phyloP scores from a whole-genome alignment of 2,797 vertebrate genomes.

The Pantherophis alleghaniensis region DNA sequence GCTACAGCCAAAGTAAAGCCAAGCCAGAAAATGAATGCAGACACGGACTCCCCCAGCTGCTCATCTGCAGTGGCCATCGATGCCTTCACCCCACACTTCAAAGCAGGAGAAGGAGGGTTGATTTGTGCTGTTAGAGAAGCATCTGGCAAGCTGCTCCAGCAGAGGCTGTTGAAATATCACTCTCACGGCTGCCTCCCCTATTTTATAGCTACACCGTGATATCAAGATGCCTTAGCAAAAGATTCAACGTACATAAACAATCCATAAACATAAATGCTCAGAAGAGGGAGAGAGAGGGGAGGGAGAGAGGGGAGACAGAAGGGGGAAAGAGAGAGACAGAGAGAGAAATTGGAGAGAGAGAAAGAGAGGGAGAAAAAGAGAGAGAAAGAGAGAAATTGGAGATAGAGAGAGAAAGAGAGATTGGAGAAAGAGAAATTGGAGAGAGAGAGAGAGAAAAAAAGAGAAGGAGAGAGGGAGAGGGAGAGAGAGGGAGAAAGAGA shows the following conservation, averaged over 20 bases:
- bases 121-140: neutral
- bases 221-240: neutral
- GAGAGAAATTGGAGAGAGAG: neutral
- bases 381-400: no score
- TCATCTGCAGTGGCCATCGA: neutral
- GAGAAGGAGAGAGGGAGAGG: no score
- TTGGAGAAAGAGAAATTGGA: neutral
- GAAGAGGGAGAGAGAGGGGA: neutral
- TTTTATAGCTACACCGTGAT: neutral
- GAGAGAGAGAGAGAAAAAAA: neutral
- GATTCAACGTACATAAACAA: neutral
- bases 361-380: no score
- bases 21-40: no score
- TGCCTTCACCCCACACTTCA: neutral
- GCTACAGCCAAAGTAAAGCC: neutral
- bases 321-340: no score
- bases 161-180: neutral
- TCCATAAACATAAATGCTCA: neutral
- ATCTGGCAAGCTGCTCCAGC: no score
- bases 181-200: neutral
- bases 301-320: no score
- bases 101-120: neutral
- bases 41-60: rapidly evolving
- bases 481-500: no score
- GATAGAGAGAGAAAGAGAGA: no score